Percentiles rank a stretch among this genome's conserved stretches.
Evolutionary conservation across 1,140 invertebrate genomes (phyloP).

Genomic region (Drosophila chauvacae): DNA sequence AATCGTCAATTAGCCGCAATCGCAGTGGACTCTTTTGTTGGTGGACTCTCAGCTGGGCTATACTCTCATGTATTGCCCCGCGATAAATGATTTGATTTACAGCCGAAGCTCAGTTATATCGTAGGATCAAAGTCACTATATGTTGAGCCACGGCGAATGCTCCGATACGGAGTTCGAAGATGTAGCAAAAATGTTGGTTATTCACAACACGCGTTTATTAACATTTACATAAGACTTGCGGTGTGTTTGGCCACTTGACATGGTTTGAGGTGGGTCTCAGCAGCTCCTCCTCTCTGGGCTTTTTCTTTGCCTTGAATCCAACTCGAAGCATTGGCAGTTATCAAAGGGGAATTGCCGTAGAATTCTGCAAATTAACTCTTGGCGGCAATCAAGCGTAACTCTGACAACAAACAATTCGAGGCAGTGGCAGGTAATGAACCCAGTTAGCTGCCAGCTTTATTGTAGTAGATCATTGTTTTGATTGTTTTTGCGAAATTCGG

Average conservation of each 20-base stretch:
- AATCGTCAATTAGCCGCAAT: constrained; percentile 71
- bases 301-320: constrained; percentile 16
- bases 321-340: constrained; percentile 9
- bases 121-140: constrained; percentile 25
- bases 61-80: constrained; percentile 12
- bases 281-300: constrained; percentile 14
- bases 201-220: constrained; percentile 25
- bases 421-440: constrained; percentile 56
- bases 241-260: constrained; percentile 46
- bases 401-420: constrained; percentile 43
- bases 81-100: constrained; percentile 70
- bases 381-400: constrained; percentile 72
- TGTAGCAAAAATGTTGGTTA: constrained; percentile 22
- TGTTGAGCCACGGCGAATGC: background rate
- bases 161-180: background rate
- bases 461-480: constrained; percentile 49
- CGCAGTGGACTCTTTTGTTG: constrained; percentile 17
- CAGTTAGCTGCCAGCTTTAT: constrained; percentile 42
- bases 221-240: constrained; percentile 38
- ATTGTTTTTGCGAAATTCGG: constrained; percentile 43
- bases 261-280: constrained; percentile 37
- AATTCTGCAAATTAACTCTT: constrained; percentile 57
- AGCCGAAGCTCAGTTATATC: constrained; percentile 3
- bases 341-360: constrained; percentile 10
- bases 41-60: constrained; percentile 19